A percentile compares a stretch with the other conserved stretches of the same genome.
phyloP scores from a whole-genome alignment of 2,797 vertebrate genomes.

The Neosilurus mollespiculum region DNA sequence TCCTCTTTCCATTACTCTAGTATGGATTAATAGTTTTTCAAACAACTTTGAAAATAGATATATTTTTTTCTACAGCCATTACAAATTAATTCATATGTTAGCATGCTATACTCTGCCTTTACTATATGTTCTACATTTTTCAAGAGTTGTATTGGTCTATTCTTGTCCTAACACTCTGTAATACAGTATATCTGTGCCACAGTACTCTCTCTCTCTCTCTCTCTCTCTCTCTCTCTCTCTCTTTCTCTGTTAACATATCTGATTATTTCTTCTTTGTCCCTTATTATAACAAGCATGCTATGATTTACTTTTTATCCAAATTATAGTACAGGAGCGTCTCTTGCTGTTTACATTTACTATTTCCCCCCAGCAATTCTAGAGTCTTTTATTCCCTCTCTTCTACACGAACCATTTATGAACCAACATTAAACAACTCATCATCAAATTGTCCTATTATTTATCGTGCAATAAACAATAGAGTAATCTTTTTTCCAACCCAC shows the following conservation, averaged over 20 bases:
- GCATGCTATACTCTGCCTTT: background rate
- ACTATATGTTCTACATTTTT: background rate
- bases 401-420: background rate
- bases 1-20: background rate
- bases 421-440: background rate
- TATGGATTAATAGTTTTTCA: background rate
- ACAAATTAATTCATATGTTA: background rate
- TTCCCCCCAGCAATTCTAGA: background rate
- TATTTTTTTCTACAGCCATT: background rate
- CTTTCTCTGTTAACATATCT: background rate
- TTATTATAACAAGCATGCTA: background rate
- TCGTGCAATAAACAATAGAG: background rate
- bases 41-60: background rate
- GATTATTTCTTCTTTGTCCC: background rate
- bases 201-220: background rate
- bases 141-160: no score
- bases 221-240: background rate
- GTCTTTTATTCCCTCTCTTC: background rate
- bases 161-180: background rate
- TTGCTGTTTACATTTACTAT: background rate
- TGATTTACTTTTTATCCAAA: slow-evolving; percentile 1
- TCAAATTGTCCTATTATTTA: background rate
- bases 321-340: background rate
- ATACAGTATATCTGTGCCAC: background rate
- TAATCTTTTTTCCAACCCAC: background rate